These are phyloP conservation scores for Blastomussa wellsi DNA, from an alignment of 92 coral and sea anemone genomes.

Conservation along the genomic window DNA sequence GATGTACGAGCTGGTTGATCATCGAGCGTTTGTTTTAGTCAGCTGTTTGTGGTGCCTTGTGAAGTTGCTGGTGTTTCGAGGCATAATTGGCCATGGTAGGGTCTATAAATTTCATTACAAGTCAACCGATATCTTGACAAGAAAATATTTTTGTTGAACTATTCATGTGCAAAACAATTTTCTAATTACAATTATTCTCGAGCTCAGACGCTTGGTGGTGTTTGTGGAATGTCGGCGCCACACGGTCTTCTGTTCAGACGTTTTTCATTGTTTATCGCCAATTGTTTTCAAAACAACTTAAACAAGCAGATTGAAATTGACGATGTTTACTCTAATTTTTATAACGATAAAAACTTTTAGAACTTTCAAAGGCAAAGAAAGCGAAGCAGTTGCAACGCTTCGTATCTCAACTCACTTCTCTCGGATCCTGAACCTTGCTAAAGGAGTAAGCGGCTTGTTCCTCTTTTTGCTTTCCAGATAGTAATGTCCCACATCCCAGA, in stretches of 20 bases:
- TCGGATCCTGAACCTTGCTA: constrained; percentile 36
- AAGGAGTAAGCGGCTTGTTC: constrained; percentile 33
- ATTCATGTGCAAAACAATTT: neutral
- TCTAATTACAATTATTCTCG: neutral
- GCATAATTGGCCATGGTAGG: too few species aligned
- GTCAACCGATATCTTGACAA: neutral
- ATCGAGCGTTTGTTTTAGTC: neutral
- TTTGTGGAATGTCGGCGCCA: constrained; percentile 7
- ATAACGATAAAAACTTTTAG: neutral
- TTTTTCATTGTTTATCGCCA: neutral
- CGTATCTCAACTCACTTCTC: constrained; percentile 8
- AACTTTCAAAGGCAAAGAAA: neutral
- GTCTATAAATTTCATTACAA: neutral
- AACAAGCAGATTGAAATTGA: neutral
- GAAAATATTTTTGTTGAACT: neutral
- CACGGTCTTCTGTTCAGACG: constrained; percentile 24
- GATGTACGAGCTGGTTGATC: too few species aligned
- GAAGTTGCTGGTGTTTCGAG: too few species aligned
- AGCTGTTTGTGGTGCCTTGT: neutral
- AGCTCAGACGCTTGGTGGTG: neutral
- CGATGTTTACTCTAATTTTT: neutral
- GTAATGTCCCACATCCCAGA: constrained; percentile 39
- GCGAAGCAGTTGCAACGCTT: neutral
- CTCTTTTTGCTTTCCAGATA: constrained; percentile 27
- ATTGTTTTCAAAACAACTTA: neutral